phyloP scores from a whole-genome alignment of 2,797 vertebrate genomes.

The Cossypha polioptera region DNA sequence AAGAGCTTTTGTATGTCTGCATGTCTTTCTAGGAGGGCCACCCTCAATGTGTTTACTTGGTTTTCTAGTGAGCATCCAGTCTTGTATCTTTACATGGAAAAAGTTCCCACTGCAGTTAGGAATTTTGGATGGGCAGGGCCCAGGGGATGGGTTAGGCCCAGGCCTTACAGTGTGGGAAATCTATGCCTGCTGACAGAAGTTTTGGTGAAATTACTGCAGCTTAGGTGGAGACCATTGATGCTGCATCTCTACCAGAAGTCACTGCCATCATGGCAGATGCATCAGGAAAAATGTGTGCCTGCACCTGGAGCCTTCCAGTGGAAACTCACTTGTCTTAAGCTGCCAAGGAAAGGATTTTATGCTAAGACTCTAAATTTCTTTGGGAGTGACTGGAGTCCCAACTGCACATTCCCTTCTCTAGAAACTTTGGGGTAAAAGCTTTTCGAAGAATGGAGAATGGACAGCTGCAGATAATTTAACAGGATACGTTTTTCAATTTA shows the following conservation, averaged over 20 bases:
- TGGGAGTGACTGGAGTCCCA: neutral
- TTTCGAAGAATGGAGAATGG: neutral
- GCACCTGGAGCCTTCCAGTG: neutral
- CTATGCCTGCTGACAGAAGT: neutral
- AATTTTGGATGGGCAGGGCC: neutral
- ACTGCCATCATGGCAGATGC: neutral
- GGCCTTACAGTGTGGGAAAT: neutral
- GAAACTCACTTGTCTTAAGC: neutral
- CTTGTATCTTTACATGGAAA: neutral
- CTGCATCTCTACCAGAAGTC: neutral
- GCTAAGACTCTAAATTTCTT: neutral
- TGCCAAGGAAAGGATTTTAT: neutral
- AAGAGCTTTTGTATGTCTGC: neutral
- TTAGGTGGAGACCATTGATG: neutral
- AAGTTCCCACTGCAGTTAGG: neutral
- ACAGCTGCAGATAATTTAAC: neutral
- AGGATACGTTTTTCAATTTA: neutral
- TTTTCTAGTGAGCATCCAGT: neutral
- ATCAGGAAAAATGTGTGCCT: neutral
- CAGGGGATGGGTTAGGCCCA: neutral
- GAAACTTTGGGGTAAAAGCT: neutral
- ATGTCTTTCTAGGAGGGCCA: neutral
- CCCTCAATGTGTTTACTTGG: slow-evolving; percentile 1
- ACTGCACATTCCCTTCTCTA: neutral
- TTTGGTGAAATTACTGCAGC: neutral